phyloP scores from a whole-genome alignment of 2,888 invertebrate species.

The Pachycephus smyrnensis region DNA sequence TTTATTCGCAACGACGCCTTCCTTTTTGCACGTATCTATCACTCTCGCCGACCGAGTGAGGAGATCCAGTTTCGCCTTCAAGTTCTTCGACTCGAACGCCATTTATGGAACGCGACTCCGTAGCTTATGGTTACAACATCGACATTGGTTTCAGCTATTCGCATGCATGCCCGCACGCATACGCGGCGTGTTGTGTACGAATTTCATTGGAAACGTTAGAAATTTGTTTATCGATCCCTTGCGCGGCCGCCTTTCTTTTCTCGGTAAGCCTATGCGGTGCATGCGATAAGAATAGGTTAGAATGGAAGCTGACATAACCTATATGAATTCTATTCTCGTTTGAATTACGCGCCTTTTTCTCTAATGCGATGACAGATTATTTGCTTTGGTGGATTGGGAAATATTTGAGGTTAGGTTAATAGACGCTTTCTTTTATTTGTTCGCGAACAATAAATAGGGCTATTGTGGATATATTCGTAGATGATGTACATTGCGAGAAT shows the following conservation, averaged over 20 bases:
- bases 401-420: background rate
- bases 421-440: too few species aligned
- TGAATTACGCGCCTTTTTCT: background rate
- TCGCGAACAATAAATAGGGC: background rate
- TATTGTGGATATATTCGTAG: background rate
- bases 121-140: slow-evolving; percentile 9
- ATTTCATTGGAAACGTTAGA: background rate
- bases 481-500: background rate
- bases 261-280: background rate
- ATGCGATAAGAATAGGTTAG: background rate
- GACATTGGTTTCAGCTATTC: background rate
- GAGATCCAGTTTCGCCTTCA: slow-evolving; percentile 41
- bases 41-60: slow-evolving; percentile 41
- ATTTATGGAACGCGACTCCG: slow-evolving; percentile 32
- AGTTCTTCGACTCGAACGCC: slow-evolving; percentile 23
- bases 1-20: background rate
- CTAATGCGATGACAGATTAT: background rate
- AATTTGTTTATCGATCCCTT: background rate
- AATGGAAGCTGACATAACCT: background rate
- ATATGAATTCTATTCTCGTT: background rate
- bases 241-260: background rate
- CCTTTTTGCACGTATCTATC: slow-evolving; percentile 29
- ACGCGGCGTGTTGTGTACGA: background rate
- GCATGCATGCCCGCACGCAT: background rate
- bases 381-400: background rate